Evolutionary conservation across 2,888 invertebrate genomes (phyloP), one percentile per base, ranked within the genome.

Genomic region (Limenitis camilla): DNA sequence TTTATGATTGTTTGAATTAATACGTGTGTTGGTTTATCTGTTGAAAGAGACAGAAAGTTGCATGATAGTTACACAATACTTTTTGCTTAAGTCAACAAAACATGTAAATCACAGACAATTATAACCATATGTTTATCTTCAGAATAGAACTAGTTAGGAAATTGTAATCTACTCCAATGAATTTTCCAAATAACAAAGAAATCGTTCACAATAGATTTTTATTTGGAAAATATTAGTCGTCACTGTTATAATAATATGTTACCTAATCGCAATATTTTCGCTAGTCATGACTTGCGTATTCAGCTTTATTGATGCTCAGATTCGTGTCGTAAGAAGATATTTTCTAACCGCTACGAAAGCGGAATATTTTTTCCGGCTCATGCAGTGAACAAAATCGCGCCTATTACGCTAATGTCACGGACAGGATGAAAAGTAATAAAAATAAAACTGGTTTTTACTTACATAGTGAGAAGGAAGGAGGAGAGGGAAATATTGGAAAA

Each of bases 331-430:
- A 48, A 50, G 10, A 45, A 51, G 28, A 38, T 11, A 51, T 19
- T 40, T 45, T 46, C 40, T 35, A 28, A 40, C 38, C 32, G 36
- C 31, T 32, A 28, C 47, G 44, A 48, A 19, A 44, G 31, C 60
- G 52, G 52, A 58, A 48, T 56, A 57, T 62, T 62, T 58, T 58
- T 53, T 40, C 41, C 45, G 44, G 53, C 49, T 48, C 53, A 48
- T 55, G 41, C 46, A 36, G 39, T 45, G 33, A 44, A 38, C 45
- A 40, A 40, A 46, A 49, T 36, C 49, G 46, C 39, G 52, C 58
- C 56, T 52, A 55, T 59, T 59, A 55, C 46, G 49, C 49, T 52
- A 53, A 54, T 55, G 55, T 55, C 52, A 55, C 49, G 51, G 55
- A 55, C 55, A 49, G 55, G 45, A 49, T 49, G 52, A 55, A 55